Conservation (phyloP, 2,113 vertebrate species). For the Ophthalmolycus amberensis region DNA sequence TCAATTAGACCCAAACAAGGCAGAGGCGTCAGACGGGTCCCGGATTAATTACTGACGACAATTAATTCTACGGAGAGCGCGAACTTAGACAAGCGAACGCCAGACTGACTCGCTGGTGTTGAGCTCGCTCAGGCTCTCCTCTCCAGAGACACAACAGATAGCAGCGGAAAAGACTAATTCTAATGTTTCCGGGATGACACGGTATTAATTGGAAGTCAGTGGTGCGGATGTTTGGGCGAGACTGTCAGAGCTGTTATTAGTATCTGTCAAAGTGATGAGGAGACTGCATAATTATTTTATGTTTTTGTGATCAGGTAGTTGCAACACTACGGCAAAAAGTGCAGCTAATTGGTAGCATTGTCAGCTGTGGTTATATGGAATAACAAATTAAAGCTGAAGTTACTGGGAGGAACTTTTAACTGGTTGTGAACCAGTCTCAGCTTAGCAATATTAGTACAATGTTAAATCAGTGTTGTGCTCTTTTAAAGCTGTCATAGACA, state of each 20-base stretch:
- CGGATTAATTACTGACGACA: conserved; percentile 70
- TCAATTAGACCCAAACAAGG: conserved; percentile 48
- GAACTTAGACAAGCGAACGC: conserved; percentile 48
- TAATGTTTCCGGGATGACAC: conserved; percentile 28
- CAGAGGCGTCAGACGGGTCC: conserved; percentile 51
- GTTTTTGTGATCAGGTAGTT: conserved; percentile 2
- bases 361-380: not conserved
- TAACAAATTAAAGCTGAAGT: too few relatives aligned
- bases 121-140: conserved; percentile 27
- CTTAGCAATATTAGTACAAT: too few relatives aligned
- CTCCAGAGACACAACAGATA: conserved; percentile 38
- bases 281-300: not conserved
- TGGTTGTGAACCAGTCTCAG: too few relatives aligned
- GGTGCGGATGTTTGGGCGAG: conserved; percentile 34
- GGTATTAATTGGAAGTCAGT: conserved; percentile 59
- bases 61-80: conserved; percentile 55
- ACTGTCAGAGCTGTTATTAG: conserved; percentile 31
- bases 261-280: conserved; percentile 18
- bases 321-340: not conserved
- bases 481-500: too few relatives aligned
- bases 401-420: too few relatives aligned
- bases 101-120: conserved; percentile 38
- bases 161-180: conserved; percentile 29
- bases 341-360: not conserved
- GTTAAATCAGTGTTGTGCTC: too few relatives aligned